Evolutionary conservation across 2,888 invertebrate species (phyloP), one percentile per base, ranked within the genome.

Genomic region (Plemyria rubiginata): DNA sequence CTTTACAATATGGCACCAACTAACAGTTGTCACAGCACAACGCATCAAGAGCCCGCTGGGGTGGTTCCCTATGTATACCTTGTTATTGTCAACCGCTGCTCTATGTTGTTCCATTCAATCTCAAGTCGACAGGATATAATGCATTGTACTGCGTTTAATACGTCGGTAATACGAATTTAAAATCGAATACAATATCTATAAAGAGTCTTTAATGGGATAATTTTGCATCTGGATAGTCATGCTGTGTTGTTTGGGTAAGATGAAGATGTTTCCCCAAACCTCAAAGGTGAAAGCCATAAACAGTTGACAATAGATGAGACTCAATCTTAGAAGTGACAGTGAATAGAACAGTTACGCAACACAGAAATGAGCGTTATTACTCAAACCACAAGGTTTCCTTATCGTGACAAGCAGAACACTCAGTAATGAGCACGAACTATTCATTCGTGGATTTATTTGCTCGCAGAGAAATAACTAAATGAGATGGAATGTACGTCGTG

Each of bases 401-500:
- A 76, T 71, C 74, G 70, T 73, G 75, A 78, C 75, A 76, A 75
- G 72, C 74, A 73, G 71, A 76, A 77, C 76, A 76, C 62, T 78
- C 70, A 72, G 72, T 78, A 81, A 83, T 78, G 79, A 81, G 72
- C 63, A 64, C 57, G 58, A 65, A 69, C 66, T 62, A 70, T 72
- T 80, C 76, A 78, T 80, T 83, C 76, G 81, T 84, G 79, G 79
- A 82, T 86, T 82, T 85, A 87, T 84, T 81, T 79, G 75, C 71
- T 74, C 7, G 32, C 79, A 79, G 77, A 82, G 77, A 78, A 75
- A 78, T 79, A 77, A 78, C 79, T 80, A 76, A 77, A 75, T 74
- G 77, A 80, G 81, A 79, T 76, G 89, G 91, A 90, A 92, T 91
- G 90, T 81, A 76, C 79, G 85, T 87, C 88, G 86, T 88, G 89